phyloP scores from a whole-genome alignment of 2,797 vertebrate genomes.

The Oryzias sinensis region DNA sequence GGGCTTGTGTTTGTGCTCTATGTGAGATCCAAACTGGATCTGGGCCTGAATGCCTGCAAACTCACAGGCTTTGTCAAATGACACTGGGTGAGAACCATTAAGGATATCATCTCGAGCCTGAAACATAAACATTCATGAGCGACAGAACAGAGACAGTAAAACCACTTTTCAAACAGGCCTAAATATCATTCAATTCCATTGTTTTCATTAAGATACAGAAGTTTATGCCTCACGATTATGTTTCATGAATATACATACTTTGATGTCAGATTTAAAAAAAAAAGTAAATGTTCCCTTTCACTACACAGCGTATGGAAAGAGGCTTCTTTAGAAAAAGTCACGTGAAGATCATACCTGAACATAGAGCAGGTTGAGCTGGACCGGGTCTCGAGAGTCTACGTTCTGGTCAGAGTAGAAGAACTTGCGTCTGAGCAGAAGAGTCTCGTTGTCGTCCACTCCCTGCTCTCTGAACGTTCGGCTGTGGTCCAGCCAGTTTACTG shows the following conservation, averaged over 20 bases:
- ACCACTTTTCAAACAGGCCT: too few species aligned
- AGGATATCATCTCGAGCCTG: constrained; percentile 98
- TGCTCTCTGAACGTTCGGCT: constrained; percentile 97
- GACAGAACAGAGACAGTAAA: background rate
- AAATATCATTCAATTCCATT: too few species aligned
- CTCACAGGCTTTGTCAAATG: constrained; percentile 96
- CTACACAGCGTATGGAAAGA: background rate
- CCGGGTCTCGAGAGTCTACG: constrained; percentile 96
- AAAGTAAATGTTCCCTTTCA: background rate
- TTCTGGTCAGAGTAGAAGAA: constrained; percentile 99
- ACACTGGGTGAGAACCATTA: constrained; percentile 96
- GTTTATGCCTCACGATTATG: too few species aligned
- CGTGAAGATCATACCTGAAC: constrained; percentile 52
- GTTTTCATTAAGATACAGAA: too few species aligned
- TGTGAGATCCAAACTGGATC: constrained; percentile 97
- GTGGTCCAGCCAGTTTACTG: constrained; percentile 99
- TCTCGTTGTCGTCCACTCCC: constrained; percentile 95
- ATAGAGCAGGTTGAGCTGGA: constrained; percentile 94
- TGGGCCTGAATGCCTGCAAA: constrained; percentile 97
- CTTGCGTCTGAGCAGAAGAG: constrained; percentile 89
- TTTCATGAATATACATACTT: too few species aligned
- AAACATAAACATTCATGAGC: constrained; percentile 19
- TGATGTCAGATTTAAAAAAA: too few species aligned
- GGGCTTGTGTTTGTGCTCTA: constrained; percentile 97
- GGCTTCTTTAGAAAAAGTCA: background rate